These are phyloP conservation scores for Bombus haemorrhoidalis DNA, from an alignment of 1,140 invertebrate genomes.

Conservation along the genomic window DNA sequence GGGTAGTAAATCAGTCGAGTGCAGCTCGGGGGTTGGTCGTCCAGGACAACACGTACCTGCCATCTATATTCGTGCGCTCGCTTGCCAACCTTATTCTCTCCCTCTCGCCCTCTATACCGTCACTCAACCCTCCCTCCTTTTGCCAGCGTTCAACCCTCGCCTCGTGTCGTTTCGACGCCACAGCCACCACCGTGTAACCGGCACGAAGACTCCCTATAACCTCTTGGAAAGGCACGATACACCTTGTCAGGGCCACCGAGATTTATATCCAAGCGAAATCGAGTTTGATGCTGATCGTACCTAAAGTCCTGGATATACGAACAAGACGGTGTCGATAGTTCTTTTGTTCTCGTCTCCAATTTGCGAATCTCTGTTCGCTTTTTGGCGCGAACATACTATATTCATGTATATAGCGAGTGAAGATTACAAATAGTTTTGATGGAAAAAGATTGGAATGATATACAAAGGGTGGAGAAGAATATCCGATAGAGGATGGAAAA, in stretches of 20 bases:
- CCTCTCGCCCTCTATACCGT: neutral
- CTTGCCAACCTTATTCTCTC: conserved; percentile 53
- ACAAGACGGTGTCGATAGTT: neutral
- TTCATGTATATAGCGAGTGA: too few relatives aligned
- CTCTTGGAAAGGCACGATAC: conserved; percentile 68
- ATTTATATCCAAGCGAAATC: conserved; percentile 75
- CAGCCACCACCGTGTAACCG: conserved; percentile 59
- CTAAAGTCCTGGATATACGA: conserved; percentile 49
- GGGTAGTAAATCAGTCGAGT: conserved; percentile 76
- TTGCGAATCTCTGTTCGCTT: neutral
- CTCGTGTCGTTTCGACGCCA: conserved; percentile 60
- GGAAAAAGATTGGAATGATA: neutral
- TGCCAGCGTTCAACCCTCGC: neutral
- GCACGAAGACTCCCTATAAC: conserved; percentile 59
- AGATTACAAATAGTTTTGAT: neutral
- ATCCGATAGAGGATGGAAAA: neutral
- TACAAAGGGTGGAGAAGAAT: neutral
- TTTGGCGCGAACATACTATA: neutral
- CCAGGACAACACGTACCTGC: conserved; percentile 78
- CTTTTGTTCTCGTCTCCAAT: too few relatives aligned
- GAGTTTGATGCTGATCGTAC: conserved; percentile 72
- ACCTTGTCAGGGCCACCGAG: conserved; percentile 68
- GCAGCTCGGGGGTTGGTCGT: conserved; percentile 66
- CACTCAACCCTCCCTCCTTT: neutral
- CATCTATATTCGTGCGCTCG: conserved; percentile 74